A percentile compares a stretch with the other conserved stretches of the same genome.
Conservation (phyloP, 2,888 invertebrate genomes). For the Drosophila mulleri region DNA sequence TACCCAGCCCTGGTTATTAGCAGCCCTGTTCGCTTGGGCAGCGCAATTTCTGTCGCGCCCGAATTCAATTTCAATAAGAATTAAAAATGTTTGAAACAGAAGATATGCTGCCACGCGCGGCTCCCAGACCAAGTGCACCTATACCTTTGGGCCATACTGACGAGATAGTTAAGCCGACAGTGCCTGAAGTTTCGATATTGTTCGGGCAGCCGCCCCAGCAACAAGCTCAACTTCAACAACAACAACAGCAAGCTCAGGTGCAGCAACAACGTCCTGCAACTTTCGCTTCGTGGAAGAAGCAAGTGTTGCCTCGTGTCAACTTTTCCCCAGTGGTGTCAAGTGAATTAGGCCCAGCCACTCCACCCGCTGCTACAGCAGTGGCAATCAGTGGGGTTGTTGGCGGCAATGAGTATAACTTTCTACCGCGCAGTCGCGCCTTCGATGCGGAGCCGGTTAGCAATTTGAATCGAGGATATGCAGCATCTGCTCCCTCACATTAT, state of each 20-base stretch:
- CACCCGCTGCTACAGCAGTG: conserved; percentile 21
- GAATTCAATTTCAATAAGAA: conserved; percentile 54
- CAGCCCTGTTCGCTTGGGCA: conserved; percentile 28
- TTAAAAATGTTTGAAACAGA: conserved; percentile 82
- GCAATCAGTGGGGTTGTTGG: conserved; percentile 14
- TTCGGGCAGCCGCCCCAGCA: conserved; percentile 62
- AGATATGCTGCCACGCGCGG: conserved; percentile 82
- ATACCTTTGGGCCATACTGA: conserved; percentile 50
- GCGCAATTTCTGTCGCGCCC: conserved; percentile 44
- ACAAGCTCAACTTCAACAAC: conserved; percentile 21
- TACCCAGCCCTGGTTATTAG: conserved; percentile 9
- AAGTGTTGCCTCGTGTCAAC: conserved; percentile 77
- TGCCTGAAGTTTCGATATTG: conserved; percentile 77
- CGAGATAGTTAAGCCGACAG: conserved; percentile 62
- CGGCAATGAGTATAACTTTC: conserved; percentile 48
- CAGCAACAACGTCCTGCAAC: conserved; percentile 48
- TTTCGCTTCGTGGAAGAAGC: conserved; percentile 82
- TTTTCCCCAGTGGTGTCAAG: conserved; percentile 64
- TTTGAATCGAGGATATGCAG: conserved; percentile 31
- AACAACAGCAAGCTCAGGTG: conserved; percentile 15
- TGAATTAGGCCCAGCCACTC: conserved; percentile 55
- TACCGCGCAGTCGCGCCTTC: conserved; percentile 45
- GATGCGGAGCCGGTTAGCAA: conserved; percentile 17
- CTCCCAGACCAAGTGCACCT: conserved; percentile 77
- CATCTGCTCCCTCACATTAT: conserved; percentile 11